A percentile compares a stretch with the other conserved stretches of the same genome.
Evolutionary conservation across 2,113 vertebrate genomes (phyloP).

Genomic region (Strix uralensis): DNA sequence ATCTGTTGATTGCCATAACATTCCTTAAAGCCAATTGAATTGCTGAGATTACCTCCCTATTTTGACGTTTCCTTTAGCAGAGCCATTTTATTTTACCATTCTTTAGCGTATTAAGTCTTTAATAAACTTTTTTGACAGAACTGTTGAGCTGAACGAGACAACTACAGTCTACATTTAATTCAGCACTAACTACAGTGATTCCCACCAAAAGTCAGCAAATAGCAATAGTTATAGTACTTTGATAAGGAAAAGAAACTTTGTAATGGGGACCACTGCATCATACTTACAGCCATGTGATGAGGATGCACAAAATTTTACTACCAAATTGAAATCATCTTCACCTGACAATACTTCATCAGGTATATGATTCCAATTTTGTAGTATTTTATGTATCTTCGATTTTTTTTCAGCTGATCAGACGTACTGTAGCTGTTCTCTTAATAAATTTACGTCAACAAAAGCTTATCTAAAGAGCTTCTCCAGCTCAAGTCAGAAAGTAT

Average conservation of each 20-base stretch:
- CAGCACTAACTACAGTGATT: slow-evolving; percentile 65
- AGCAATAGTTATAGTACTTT: slow-evolving; percentile 40
- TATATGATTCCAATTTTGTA: neutral
- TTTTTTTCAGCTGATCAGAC: slow-evolving; percentile 43
- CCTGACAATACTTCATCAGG: neutral
- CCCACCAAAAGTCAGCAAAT: slow-evolving; percentile 45
- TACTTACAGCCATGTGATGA: slow-evolving; percentile 45
- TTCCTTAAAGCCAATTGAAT: slow-evolving; percentile 63
- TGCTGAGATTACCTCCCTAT: slow-evolving; percentile 52
- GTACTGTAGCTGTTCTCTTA: slow-evolving; percentile 62
- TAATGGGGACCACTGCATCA: slow-evolving; percentile 60
- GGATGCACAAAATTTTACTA: slow-evolving; percentile 42
- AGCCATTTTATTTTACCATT: slow-evolving; percentile 66
- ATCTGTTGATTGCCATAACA: slow-evolving; percentile 66
- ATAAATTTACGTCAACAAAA: slow-evolving; percentile 73
- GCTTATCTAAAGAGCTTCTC: slow-evolving; percentile 75
- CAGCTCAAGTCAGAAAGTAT: slow-evolving; percentile 74
- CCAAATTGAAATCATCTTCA: slow-evolving; percentile 37
- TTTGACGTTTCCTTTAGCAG: slow-evolving; percentile 52
- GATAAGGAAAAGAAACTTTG: slow-evolving; percentile 35
- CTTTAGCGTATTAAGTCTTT: slow-evolving; percentile 61
- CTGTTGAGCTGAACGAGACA: slow-evolving; percentile 69
- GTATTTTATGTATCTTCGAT: slow-evolving; percentile 31
- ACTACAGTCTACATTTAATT: slow-evolving; percentile 67
- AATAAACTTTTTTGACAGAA: slow-evolving; percentile 71